Conservation (phyloP, 2,888 invertebrate genomes). For the Andrena haemorrhoa region DNA sequence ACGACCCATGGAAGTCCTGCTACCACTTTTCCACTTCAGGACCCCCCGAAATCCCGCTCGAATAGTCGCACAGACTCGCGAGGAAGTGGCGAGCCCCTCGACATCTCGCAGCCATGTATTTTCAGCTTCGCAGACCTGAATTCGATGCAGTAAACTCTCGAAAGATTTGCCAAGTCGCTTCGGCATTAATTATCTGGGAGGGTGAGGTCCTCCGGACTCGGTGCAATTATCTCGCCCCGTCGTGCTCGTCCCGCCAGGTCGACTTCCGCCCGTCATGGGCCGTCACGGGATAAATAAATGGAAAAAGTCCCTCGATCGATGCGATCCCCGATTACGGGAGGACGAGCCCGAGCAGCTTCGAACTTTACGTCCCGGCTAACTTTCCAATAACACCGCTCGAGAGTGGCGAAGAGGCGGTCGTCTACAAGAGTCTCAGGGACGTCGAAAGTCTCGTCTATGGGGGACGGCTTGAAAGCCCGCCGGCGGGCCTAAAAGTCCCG, state of each 20-base stretch:
- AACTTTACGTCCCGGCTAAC: slow-evolving; percentile 15
- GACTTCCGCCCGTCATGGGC: slow-evolving; percentile 18
- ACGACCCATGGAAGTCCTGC: too few relatives aligned
- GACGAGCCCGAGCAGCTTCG: neutral
- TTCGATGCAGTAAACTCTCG: neutral
- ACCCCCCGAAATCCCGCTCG: neutral
- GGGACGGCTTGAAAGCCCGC: slow-evolving; percentile 13
- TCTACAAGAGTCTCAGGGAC: neutral
- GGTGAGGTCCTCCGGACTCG: neutral
- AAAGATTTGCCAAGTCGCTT: neutral
- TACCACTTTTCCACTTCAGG: too few relatives aligned
- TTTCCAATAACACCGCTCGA: slow-evolving; percentile 32
- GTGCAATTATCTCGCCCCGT: slow-evolving; percentile 14
- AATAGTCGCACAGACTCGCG: neutral
- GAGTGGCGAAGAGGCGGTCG: neutral
- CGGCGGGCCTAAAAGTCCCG: slow-evolving; percentile 26
- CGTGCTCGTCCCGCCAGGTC: slow-evolving; percentile 19
- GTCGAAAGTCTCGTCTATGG: slow-evolving; percentile 8
- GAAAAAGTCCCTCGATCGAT: slow-evolving; percentile 16
- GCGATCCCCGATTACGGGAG: slow-evolving; percentile 1
- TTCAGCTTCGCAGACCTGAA: neutral
- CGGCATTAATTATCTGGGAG: slow-evolving; percentile 16
- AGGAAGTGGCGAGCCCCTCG: neutral
- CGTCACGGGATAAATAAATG: neutral
- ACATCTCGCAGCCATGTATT: neutral